phyloP scores from a whole-genome alignment of 1,140 invertebrate genomes.

The Eumeta japonica region DNA sequence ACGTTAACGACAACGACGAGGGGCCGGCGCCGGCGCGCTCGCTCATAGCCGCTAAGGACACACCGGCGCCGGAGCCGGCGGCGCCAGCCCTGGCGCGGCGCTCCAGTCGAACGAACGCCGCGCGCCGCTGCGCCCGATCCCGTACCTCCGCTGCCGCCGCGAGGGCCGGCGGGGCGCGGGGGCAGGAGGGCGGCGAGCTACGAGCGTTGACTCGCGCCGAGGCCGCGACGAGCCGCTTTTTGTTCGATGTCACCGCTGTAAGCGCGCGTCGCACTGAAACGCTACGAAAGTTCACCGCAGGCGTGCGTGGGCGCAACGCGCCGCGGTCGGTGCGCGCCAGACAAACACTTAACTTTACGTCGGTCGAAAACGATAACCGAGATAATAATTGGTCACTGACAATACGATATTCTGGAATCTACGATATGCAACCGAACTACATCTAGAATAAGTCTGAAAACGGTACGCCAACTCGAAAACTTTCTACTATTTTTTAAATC shows the following conservation, averaged over 20 bases:
- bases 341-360: slow-evolving; percentile 2
- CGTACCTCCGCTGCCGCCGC: slow-evolving; percentile 23
- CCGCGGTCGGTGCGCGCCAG: slow-evolving; percentile 5
- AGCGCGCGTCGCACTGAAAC: slow-evolving; percentile 14
- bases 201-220: slow-evolving; percentile 51
- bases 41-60: too few relatives aligned
- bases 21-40: too few relatives aligned
- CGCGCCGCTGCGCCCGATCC: slow-evolving; percentile 46
- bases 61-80: too few relatives aligned
- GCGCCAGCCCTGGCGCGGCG: too few relatives aligned
- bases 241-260: slow-evolving; percentile 37
- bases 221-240: slow-evolving; percentile 42
- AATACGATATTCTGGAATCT: too few relatives aligned
- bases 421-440: too few relatives aligned
- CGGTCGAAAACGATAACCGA: not conserved
- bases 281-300: slow-evolving; percentile 2
- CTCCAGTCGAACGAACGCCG: slow-evolving; percentile 43
- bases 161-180: slow-evolving; percentile 28
- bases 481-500: too few relatives aligned
- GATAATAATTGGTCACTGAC: slow-evolving; percentile 1
- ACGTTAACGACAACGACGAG: too few relatives aligned
- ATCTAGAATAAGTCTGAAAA: too few relatives aligned
- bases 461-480: too few relatives aligned
- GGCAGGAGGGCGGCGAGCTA: too few relatives aligned
- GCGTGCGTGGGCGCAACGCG: too few relatives aligned